phyloP scores from a whole-genome alignment of 1,140 invertebrate species.

The Eumaeus atala region DNA sequence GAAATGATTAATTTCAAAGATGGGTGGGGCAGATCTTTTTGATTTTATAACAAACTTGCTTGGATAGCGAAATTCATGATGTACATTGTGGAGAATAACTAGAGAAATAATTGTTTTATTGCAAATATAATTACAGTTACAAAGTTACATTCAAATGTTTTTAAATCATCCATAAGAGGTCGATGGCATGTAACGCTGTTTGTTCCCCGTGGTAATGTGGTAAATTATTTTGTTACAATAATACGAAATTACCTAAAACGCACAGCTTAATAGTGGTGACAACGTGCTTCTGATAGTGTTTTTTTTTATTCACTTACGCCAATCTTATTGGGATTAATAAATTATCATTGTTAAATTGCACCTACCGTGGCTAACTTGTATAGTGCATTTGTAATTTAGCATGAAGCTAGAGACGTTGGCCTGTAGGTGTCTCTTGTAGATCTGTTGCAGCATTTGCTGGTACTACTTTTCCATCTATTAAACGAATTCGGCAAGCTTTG shows the following conservation, averaged over 20 bases:
- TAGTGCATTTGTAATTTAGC: constrained; percentile 9
- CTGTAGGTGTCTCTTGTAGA: constrained; percentile 8
- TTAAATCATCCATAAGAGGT: constrained; percentile 2
- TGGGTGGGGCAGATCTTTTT: too few relatives aligned
- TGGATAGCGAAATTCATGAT: not conserved
- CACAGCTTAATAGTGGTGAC: constrained; percentile 9
- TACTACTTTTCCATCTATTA: constrained; percentile 8
- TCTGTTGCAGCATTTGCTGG: constrained; percentile 8
- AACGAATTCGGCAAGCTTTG: constrained; percentile 2
- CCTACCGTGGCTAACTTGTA: constrained; percentile 10
- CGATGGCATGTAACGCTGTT: constrained; percentile 9
- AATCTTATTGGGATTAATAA: constrained; percentile 5
- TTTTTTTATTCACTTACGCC: constrained; percentile 2
- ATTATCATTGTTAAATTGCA: not conserved
- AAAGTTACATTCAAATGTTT: constrained; percentile 5
- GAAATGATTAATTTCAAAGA: too few relatives aligned
- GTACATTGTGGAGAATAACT: constrained; percentile 5
- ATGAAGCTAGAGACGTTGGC: constrained; percentile 6
- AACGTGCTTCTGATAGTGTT: not conserved
- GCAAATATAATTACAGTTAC: not conserved
- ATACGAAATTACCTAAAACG: constrained; percentile 4
- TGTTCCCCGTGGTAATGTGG: not conserved
- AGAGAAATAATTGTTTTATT: not conserved
- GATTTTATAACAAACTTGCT: too few relatives aligned
- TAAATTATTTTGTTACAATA: not conserved